Evolutionary conservation across 2,888 invertebrate species (phyloP), one percentile per base, ranked within the genome.

Genomic region (Therioaphis trifolii): DNA sequence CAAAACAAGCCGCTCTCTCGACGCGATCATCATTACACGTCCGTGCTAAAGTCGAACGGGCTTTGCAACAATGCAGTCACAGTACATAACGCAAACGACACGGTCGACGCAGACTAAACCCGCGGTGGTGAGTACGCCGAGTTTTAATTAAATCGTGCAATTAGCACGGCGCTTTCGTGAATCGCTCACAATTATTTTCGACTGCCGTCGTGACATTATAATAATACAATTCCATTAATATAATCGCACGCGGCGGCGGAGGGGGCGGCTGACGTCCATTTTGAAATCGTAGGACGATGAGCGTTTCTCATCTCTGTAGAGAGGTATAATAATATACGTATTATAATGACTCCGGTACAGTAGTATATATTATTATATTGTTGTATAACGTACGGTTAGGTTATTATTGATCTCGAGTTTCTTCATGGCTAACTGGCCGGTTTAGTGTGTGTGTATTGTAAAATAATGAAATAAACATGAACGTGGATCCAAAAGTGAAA

Each of bases 401-500:
- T n/a, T 14, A 76, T n/a, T 49, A 76, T 76, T 43, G 79, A 69
- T 79, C 29, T 79, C 69, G 55, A 18, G 79, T 79, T 79, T n/a
- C n/a, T n/a, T 69, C 79, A 69, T 66, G 52, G 52, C 18, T 49
- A 66, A 66, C 77, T 40, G 55, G 52, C 68, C 69, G 79, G 68
- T 69, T 63, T 79, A 18, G 43, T 55, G n/a, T n/a, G n/a, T n/a
- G n/a, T n/a, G 52, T 55, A 75, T 58, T 71, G 58, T 58, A 71
- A 71, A 58, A 35, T 71, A 80, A 80, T 46, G 55, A 71, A 71
- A 80, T 71, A 71, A 80, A 79, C 79, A 71, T 58, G 68, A 78
- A 55, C 40, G 78, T 78, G 58, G 79, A 71, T 58, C 79, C 55
- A 29, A 58, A 80, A 71, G 71, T 80, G 71, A 80, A 80, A 80